Base-by-base conservation (phyloP, 2,113 vertebrate genomes). In the Macrotus californicus region DNA sequence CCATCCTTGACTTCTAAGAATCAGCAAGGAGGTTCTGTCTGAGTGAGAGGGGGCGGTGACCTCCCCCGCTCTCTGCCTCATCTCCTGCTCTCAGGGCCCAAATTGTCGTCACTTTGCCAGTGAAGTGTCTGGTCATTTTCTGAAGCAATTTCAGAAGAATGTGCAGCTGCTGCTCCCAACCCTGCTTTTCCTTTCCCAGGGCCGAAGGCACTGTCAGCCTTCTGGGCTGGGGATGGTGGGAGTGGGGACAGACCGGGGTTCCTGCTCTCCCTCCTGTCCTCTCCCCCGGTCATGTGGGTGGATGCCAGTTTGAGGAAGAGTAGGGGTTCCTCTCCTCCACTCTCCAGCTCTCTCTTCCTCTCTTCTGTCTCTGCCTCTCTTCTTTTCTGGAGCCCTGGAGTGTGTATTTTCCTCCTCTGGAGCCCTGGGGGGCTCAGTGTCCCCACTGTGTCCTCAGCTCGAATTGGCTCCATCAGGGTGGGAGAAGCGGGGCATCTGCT, bases 11-110 rank as follows among this genome's bases (percentile, higher is more conserved):
- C 91, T 95, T 96, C 96, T 96, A 64, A 83, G 95, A 95, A 95
- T 52, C 64, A 79, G 81, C 0, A 0, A 77, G 89, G 85, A 94
- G 89, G 82, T 79, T 75, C 50, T 19, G 31, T 73, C 82, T 91
- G 91, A 67, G 13, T 3, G 4, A 36, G 72, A 31, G 31, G 26
- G 10, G 61, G 21, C 43, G 46, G 19, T 84, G 83, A 70, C 75
- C 24, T 39, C 87, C 94, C 93, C 88, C 21, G 34, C 94, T 86
- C 81, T 87, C 94, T 0, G 2, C 85, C 96, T 97, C 95, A 79
- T 96, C 96, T 97, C 92, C 96, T 95, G 95, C 89, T 97, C 96
- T 95, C 97, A 95, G 97, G 96, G 95, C 97, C 97, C 97, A 98
- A 96, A 97, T 97, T 96, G 97, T 93, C 5, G 84, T 96, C 98